Base-by-base conservation (phyloP, 2,888 invertebrate genomes). In the Rhingia campestris region DNA sequence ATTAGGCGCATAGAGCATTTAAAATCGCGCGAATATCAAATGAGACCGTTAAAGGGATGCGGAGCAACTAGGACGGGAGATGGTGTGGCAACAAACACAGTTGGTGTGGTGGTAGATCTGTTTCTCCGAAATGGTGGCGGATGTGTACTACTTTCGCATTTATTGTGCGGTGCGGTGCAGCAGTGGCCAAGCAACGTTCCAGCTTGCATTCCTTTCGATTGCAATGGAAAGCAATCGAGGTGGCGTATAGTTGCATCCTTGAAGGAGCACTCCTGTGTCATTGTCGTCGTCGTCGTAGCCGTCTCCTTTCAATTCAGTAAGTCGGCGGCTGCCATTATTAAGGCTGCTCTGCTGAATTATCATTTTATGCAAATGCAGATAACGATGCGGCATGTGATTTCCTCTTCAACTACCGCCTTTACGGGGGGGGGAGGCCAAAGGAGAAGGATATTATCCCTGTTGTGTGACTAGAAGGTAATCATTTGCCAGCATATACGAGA, bases 311-410 rank as follows among this genome's bases (percentile, higher is more conserved):
- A 37, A 63, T 76, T 81, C 61, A 30, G 64, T 64, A 66, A 79
- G 73, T 72, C 64, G 66, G 75, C 45, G 73, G 66, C 61, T 69
- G 74, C 67, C 61, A 74, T 74, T 75, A 69, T 63, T 56, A 82
- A 77, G 77, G 81, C 72, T 86, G 84, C 86, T 73, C 81, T 81
- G 73, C 81, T 86, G 86, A 87, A 87, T 87, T 87, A 87, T 87
- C 86, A 86, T 87, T 87, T 86, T 86, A 87, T 87, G 87, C 87
- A 87, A 87, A 87, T 87, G 86, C 86, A 86, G 86, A 87, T 87
- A 87, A 87, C 86, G 86, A 86, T 86, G 87, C 86, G 86, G 79
- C 84, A 77, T 77, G 22, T 22, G 82, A 77, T 73, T 77, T 73
- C 41, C 73, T 56, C 66, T 51, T 61, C 56, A 22, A 56, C 49